Percentiles rank a stretch among this genome's conserved stretches.
Conservation (phyloP, 2,113 vertebrate species). For the Edolisoma coerulescens region DNA sequence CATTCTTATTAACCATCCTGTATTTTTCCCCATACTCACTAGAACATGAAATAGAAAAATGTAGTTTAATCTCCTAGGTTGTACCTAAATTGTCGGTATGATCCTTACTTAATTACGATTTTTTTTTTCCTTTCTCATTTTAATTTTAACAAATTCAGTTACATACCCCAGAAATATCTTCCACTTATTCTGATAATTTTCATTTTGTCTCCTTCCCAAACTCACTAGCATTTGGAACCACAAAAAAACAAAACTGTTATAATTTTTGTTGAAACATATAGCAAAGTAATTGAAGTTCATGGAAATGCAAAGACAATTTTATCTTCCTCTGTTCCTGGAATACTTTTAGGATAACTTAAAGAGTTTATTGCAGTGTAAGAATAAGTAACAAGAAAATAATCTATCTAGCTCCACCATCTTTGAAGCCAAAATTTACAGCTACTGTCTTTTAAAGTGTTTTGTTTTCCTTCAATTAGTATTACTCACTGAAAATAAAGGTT, state of each 20-base stretch:
- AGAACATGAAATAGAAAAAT: not conserved
- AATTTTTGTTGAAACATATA: not conserved
- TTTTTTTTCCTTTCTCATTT: not conserved
- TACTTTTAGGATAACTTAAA: not conserved
- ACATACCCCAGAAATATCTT: not conserved
- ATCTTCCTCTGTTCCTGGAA: not conserved
- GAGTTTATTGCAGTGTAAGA: not conserved
- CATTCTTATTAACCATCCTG: not conserved
- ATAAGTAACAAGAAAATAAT: not conserved
- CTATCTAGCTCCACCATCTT: not conserved
- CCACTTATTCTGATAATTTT: not conserved
- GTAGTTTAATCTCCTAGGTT: not conserved
- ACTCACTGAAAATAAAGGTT: not conserved
- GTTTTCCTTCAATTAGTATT: not conserved
- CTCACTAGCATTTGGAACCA: not conserved
- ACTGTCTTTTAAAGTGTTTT: not conserved
- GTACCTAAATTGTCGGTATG: not conserved
- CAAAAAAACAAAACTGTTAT: not conserved
- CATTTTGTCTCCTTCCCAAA: not conserved
- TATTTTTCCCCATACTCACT: not conserved
- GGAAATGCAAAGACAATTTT: not conserved
- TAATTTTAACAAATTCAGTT: not conserved
- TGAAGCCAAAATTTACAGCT: not conserved
- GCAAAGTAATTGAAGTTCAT: not conserved
- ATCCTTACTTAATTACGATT: not conserved